Evolutionary conservation across 2,888 invertebrate species (phyloP).

Genomic region (Epirrita christyi): DNA sequence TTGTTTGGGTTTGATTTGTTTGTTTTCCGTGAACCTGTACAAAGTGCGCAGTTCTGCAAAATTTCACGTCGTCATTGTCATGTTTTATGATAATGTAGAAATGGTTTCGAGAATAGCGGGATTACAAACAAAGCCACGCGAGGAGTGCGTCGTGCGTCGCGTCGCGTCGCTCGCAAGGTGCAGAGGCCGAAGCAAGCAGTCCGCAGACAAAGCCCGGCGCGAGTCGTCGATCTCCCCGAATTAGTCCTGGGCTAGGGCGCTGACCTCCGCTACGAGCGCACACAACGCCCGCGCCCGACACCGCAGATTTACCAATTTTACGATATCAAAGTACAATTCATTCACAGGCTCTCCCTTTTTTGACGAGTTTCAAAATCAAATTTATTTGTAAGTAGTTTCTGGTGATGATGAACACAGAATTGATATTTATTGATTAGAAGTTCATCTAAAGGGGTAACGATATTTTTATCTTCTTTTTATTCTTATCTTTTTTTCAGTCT

Average conservation of each 20-base stretch:
- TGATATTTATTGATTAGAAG: not conserved
- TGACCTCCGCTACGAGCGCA: slow-evolving; percentile 70
- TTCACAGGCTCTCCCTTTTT: slow-evolving; percentile 17
- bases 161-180: slow-evolving; percentile 14
- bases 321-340: slow-evolving; percentile 29
- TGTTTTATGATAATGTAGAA: slow-evolving; percentile 51
- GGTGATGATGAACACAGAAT: not conserved
- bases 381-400: not conserved
- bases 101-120: slow-evolving; percentile 40
- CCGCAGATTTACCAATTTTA: slow-evolving; percentile 39
- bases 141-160: slow-evolving; percentile 46
- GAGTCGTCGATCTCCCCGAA: slow-evolving; percentile 83
- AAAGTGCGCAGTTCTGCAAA: slow-evolving; percentile 37
- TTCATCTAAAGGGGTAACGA: not conserved
- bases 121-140: slow-evolving; percentile 61
- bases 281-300: slow-evolving; percentile 47
- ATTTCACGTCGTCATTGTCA: slow-evolving; percentile 37
- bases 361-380: slow-evolving; percentile 5
- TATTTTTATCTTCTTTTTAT: not conserved
- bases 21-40: slow-evolving; percentile 26
- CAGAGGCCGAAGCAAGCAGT: slow-evolving; percentile 47
- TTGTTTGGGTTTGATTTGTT: slow-evolving; percentile 33
- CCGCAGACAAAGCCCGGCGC: slow-evolving; percentile 78
- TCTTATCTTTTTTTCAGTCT: not conserved
- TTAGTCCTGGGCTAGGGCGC: slow-evolving; percentile 83